These are phyloP conservation scores for Mystacornis crossleyi DNA, from an alignment of 2,113 vertebrate species.

Conservation along the genomic window DNA sequence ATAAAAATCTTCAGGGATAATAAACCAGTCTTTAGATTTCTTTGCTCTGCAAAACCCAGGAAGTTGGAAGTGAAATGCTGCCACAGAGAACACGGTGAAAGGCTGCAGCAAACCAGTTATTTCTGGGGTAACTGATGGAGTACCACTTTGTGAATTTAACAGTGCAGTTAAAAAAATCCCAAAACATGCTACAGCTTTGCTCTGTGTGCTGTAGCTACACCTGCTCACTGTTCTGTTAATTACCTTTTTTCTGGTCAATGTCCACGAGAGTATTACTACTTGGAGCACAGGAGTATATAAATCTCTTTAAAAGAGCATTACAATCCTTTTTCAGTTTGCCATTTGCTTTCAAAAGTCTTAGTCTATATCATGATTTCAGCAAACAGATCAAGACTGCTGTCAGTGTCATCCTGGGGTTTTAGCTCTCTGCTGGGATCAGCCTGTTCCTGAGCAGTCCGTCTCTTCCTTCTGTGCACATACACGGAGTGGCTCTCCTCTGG, in stretches of 20 bases:
- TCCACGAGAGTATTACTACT: background rate
- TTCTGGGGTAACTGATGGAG: background rate
- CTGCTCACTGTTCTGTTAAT: background rate
- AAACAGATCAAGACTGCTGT: background rate
- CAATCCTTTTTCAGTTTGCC: background rate
- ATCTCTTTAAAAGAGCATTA: slow-evolving; percentile 66
- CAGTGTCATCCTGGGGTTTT: background rate
- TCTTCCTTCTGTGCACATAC: slow-evolving; percentile 73
- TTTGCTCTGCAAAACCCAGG: background rate
- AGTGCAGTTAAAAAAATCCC: background rate
- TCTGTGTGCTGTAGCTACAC: background rate
- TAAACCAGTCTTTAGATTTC: background rate
- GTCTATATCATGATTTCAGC: slow-evolving; percentile 1
- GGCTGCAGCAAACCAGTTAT: background rate
- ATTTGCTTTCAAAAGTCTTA: background rate
- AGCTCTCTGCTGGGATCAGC: background rate
- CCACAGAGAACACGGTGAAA: accelerated
- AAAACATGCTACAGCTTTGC: background rate
- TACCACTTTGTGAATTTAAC: background rate
- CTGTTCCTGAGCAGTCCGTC: background rate
- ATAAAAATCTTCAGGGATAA: too few species aligned
- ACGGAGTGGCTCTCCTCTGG: background rate
- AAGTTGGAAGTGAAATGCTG: background rate
- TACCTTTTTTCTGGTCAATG: background rate
- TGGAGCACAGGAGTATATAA: background rate